Base-by-base conservation (phyloP, 2,113 vertebrate species). In the Sinocyclocheilus rhinocerous region DNA sequence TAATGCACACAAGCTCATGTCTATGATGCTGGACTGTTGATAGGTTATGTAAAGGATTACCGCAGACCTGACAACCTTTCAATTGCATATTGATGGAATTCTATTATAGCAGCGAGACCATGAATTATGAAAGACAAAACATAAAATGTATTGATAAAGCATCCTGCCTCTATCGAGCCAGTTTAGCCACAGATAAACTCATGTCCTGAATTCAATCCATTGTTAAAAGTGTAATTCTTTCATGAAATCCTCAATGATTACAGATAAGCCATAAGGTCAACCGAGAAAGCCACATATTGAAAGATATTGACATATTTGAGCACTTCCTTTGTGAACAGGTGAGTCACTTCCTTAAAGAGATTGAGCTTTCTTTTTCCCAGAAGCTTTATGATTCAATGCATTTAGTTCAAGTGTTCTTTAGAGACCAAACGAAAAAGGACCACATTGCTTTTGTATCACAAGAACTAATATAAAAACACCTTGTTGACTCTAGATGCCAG, bases 291-390 rank as follows among this genome's bases (percentile, higher is more conserved):
- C 52, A 84, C 50, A 73, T 52, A 84, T 84, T 16, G 81, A 70
- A 83, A n/a, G 45, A 83, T 81, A 70, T 83, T 52, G 81, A 81
- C 79, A 26, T 83, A 33, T 81, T 48, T 59, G 50, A 73, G 69
- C 22, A 4, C 13, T 73, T 84, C 48, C 50, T 84, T 84, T 57
- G 69, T 84, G 82, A 83, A 39, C 26, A 72, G 81, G 45, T 82
- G 24, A 72, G 26, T 50, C 48, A 83, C n/a, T 33, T 59, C 8
- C 52, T 79, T 59, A 79, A 36, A 79, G 65, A 72, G 18, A 55
- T 72, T 36, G 65, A 73, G 82, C 7, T 84, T 84, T 73, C 26
- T 24, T 29, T 24, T 70, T 84, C 13, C 22, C 33, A 36, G 52
- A 59, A 73, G 52, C 18, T 73, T 24, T n/a, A 42, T 18, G 63